phyloP scores from a whole-genome alignment of 2,113 vertebrate genomes.

The Bungarus multicinctus region DNA sequence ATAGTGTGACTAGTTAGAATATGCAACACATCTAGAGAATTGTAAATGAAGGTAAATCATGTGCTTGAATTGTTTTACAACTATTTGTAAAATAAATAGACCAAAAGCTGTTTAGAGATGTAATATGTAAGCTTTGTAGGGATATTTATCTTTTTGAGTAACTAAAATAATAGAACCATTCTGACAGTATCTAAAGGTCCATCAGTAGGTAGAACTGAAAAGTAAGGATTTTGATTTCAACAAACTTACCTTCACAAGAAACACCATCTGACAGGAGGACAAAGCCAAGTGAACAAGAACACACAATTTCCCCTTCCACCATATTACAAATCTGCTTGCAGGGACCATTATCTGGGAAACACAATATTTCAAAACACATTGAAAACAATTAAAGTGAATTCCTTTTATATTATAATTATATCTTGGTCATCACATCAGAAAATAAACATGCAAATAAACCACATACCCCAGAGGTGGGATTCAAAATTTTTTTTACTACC shows the following conservation, averaged over 20 bases:
- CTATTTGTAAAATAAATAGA: neutral
- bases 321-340: conserved; percentile 80
- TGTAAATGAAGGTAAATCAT: neutral
- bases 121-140: neutral
- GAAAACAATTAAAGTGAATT: neutral
- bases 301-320: conserved; percentile 62
- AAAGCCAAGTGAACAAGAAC: conserved; percentile 86
- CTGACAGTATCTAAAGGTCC: rapidly evolving
- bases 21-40: neutral
- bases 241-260: conserved; percentile 82
- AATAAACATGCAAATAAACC: neutral
- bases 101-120: neutral
- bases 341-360: conserved; percentile 72
- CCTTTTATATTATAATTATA: conserved; percentile 1
- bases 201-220: neutral
- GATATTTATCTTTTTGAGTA: neutral
- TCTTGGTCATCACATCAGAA: neutral
- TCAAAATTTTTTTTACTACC: too few species aligned
- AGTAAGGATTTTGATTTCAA: neutral
- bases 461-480: neutral
- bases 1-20: neutral
- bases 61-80: neutral
- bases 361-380: neutral
- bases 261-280: conserved; percentile 76
- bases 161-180: neutral